phyloP scores from a whole-genome alignment of 2,797 vertebrate genomes.

The Threskiornis aethiopicus region DNA sequence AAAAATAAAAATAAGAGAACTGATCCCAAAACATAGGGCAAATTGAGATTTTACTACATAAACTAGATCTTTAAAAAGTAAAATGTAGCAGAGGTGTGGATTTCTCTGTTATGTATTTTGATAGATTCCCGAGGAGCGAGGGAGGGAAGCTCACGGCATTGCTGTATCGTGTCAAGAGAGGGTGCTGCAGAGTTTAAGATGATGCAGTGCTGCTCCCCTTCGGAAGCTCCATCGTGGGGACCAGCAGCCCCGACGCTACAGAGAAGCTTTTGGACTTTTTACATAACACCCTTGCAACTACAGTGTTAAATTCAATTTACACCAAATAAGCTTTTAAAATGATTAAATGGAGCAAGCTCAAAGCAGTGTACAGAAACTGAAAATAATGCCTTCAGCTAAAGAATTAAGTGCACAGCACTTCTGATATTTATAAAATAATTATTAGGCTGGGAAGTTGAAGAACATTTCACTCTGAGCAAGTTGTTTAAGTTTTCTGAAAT shows the following conservation, averaged over 20 bases:
- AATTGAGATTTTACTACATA: not conserved
- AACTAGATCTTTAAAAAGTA: not conserved
- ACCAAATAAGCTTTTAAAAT: conserved; percentile 60
- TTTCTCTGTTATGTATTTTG: not conserved
- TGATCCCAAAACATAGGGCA: not conserved
- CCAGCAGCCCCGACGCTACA: not conserved
- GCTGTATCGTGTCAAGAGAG: conserved; percentile 69
- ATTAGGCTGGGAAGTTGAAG: conserved; percentile 56
- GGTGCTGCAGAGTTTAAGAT: conserved; percentile 76
- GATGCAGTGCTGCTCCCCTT: not conserved
- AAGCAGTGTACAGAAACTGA: conserved; percentile 21
- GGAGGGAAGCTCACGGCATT: not conserved
- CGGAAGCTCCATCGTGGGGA: not conserved
- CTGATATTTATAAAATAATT: conserved; percentile 72
- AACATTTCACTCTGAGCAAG: not conserved
- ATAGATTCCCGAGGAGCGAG: not conserved
- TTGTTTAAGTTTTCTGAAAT: conserved; percentile 10
- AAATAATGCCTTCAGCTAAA: conserved; percentile 43
- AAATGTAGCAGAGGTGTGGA: not conserved
- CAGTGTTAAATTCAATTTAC: conserved; percentile 51
- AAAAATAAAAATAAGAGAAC: not conserved
- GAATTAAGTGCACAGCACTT: conserved; percentile 53
- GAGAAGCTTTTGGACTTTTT: conserved; percentile 36
- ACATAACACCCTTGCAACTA: conserved; percentile 30
- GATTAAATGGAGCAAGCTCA: conserved; percentile 55